These are phyloP conservation scores for Prunella strophiata DNA, from an alignment of 2,797 vertebrate species.

Conservation along the genomic window DNA sequence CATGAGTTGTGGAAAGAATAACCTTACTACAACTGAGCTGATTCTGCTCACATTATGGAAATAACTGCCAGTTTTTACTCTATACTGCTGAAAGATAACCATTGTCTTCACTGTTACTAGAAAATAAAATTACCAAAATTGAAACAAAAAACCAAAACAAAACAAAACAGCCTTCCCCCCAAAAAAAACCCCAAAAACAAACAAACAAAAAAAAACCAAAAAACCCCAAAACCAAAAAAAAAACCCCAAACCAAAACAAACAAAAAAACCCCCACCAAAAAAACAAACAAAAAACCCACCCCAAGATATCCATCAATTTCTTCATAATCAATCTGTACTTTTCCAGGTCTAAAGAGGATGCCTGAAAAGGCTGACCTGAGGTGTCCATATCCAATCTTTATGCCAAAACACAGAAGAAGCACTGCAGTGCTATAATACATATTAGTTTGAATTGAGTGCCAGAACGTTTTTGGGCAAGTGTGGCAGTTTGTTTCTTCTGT, in stretches of 20 bases:
- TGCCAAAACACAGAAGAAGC: background rate
- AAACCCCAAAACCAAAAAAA: background rate
- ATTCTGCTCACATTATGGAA: background rate
- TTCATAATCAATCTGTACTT: background rate
- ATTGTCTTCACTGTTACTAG: background rate
- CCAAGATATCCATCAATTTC: background rate
- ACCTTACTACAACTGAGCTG: background rate
- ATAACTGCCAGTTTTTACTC: background rate
- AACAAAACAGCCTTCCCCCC: background rate
- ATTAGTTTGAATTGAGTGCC: background rate
- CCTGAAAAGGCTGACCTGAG: background rate
- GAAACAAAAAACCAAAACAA: background rate
- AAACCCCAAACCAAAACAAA: background rate
- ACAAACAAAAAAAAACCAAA: background rate
- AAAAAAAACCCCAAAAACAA: too few relatives aligned
- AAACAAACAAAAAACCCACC: background rate
- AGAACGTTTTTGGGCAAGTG: background rate
- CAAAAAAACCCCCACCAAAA: background rate
- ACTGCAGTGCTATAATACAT: background rate
- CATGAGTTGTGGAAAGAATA: background rate
- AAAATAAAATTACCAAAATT: background rate
- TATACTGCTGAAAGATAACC: background rate
- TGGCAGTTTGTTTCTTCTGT: background rate
- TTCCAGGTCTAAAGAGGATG: background rate
- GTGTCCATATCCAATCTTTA: background rate